Conservation (phyloP, 2,113 vertebrate species). For the Hystrix cristata region DNA sequence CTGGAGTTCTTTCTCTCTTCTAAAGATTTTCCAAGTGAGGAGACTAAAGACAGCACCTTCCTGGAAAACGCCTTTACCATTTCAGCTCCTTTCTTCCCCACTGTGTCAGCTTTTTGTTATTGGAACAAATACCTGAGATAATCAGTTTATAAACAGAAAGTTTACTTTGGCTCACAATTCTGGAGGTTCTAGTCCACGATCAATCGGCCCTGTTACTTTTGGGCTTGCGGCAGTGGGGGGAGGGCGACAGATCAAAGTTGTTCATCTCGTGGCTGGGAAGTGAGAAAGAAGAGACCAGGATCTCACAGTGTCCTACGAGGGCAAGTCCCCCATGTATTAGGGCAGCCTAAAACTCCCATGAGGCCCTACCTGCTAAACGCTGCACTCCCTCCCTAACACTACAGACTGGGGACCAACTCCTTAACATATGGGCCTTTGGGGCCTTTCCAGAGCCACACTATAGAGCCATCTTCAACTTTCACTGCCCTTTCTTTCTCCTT, state of each 20-base stretch:
- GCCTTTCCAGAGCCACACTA: not conserved
- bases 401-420: not conserved
- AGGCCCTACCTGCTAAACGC: not conserved
- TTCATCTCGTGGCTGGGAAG: not conserved
- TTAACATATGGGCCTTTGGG: not conserved
- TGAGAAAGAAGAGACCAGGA: not conserved
- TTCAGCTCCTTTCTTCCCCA: not conserved
- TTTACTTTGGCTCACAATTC: not conserved
- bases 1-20: not conserved
- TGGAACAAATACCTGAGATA: not conserved
- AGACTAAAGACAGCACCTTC: not conserved
- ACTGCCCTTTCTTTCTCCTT: not conserved
- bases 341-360: not conserved
- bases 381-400: not conserved
- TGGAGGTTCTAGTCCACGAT: not conserved
- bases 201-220: not conserved
- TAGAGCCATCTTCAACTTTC: not conserved
- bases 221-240: not conserved
- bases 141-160: not conserved
- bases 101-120: not conserved
- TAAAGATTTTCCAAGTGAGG: not conserved
- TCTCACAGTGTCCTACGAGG: not conserved
- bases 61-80: not conserved
- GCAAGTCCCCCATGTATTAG: not conserved
- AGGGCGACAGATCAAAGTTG: not conserved